phyloP scores from a whole-genome alignment of 2,113 vertebrate species.

The Sciurus niger region DNA sequence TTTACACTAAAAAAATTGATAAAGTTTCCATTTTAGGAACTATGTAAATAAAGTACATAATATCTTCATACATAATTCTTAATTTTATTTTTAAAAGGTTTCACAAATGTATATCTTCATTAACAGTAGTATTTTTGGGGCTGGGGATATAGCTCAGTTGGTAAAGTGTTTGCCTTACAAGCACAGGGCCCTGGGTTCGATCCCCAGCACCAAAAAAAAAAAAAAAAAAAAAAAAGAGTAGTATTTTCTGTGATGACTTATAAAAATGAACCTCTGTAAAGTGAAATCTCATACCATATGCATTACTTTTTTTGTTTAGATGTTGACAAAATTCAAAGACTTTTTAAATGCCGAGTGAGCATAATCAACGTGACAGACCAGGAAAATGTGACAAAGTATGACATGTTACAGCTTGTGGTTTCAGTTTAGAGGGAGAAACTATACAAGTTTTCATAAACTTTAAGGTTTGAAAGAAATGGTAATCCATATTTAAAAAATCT shows the following conservation, averaged over 20 bases:
- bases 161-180: too few species aligned
- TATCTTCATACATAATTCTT: constrained; percentile 47
- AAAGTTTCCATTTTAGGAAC: not conserved
- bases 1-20: constrained; percentile 13
- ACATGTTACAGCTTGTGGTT: not conserved
- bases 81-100: constrained; percentile 66
- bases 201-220: too few species aligned
- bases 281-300: not conserved
- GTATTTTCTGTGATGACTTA: constrained; percentile 12
- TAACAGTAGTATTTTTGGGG: constrained; percentile 11
- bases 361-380: constrained; percentile 48
- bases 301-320: not conserved
- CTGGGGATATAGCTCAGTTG: too few species aligned
- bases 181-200: too few species aligned
- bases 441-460: constrained; percentile 47
- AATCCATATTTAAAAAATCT: constrained; percentile 42
- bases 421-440: constrained; percentile 49
- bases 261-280: constrained; percentile 47
- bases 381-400: not conserved
- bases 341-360: constrained; percentile 42
- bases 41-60: constrained; percentile 6
- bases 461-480: constrained; percentile 27
- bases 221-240: too few species aligned
- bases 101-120: not conserved
- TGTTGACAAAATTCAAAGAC: constrained; percentile 28